Evolutionary conservation across 2,888 invertebrate species (phyloP), one percentile per base, ranked within the genome.

Genomic region (Taenaris catops): DNA sequence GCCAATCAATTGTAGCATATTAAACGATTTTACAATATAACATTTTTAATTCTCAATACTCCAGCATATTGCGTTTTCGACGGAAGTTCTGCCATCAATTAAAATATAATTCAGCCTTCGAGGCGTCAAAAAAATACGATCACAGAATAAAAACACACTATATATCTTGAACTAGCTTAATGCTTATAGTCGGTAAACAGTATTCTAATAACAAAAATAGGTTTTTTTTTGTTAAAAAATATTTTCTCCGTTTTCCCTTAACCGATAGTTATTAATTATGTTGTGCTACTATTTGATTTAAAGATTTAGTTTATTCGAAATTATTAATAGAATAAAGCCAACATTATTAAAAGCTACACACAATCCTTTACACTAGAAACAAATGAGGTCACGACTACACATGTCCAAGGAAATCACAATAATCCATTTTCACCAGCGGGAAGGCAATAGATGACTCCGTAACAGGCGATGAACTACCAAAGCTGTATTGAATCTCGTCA

Each of bases 121-220:
- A 74, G 72, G 65, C 74, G 51, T 54, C 53, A 68, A 70, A 68
- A 57, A 69, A 63, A 56, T 46, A 66, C 55, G 63, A 80, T 80
- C 78, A 79, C 79, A 79, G 75, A 75, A 74, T 71, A 58, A 61
- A 73, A 69, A 63, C 63, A 62, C 64, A 58, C 63, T 65, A 64
- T 63, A n/a, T n/a, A 61, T 59, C 62, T 59, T 59, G 67, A 61
- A 64, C 66, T 71, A 69, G 58, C 71, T 68, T 65, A 64, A 53
- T 36, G 53, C 64, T 60, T 56, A 67, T 54, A 71, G 55, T 58
- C 58, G 56, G 60, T 68, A 66, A 68, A 71, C 65, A 69, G 68
- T 72, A 63, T 41, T 65, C 64, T 71, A 69, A 70, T 75, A 80
- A 81, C 67, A 79, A 80, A 80, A 80, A 78, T 78, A 76, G 57